Evolutionary conservation across 2,888 invertebrate species (phyloP).

Genomic region (Chirona hameri): DNA sequence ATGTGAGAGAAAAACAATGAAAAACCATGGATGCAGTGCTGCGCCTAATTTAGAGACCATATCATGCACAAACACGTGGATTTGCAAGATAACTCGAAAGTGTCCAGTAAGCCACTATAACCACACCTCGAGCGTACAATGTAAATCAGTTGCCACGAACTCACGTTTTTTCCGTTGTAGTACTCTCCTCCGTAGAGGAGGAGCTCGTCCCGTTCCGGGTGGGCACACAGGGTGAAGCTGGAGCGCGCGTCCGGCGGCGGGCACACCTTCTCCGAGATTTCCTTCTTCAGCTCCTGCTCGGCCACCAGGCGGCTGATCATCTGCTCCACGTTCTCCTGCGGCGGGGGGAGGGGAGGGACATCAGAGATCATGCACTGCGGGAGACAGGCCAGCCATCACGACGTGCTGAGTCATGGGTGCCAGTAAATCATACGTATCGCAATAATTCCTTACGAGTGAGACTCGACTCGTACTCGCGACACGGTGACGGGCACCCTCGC

Average conservation of each 20-base stretch:
- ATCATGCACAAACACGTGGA: accelerated
- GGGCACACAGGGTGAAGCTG: conserved; percentile 73
- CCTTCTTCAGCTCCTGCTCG: neutral
- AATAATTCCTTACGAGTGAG: too few relatives aligned
- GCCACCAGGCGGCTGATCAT: neutral
- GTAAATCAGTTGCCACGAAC: neutral
- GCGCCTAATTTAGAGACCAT: conserved; percentile 57
- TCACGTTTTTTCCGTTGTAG: conserved; percentile 77
- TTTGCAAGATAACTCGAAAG: neutral
- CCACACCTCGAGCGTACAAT: neutral
- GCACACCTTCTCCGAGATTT: conserved; percentile 57
- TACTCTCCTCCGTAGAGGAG: conserved; percentile 90
- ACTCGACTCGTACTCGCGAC: too few relatives aligned
- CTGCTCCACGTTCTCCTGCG: neutral
- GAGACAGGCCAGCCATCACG: too few relatives aligned
- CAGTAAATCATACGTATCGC: too few relatives aligned
- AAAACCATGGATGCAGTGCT: too few relatives aligned
- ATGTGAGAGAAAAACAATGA: too few relatives aligned
- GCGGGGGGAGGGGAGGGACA: neutral
- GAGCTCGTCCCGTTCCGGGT: conserved; percentile 82
- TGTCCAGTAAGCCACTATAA: neutral
- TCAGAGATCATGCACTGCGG: too few relatives aligned
- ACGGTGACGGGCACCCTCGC: too few relatives aligned
- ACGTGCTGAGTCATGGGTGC: too few relatives aligned
- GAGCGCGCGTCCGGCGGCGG: conserved; percentile 68